A percentile compares a stretch with the other conserved stretches of the same genome.
These are phyloP conservation scores for Arge pagana DNA, from an alignment of 2,888 invertebrate genomes.

Conservation along the genomic window DNA sequence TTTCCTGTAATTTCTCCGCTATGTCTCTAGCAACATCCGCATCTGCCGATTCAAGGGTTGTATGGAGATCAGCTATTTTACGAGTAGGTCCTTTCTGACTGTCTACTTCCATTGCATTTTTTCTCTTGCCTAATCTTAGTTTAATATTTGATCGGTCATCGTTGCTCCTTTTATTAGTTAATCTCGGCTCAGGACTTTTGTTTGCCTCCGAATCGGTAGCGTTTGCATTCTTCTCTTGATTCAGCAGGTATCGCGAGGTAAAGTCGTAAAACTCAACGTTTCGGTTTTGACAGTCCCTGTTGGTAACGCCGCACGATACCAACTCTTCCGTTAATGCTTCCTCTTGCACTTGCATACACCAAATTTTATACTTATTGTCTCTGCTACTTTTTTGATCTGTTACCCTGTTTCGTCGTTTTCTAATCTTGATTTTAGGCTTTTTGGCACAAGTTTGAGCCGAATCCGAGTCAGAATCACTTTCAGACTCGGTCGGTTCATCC, in stretches of 20 bases:
- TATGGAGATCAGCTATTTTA: constrained; percentile 65
- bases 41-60: constrained; percentile 60
- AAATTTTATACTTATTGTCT: constrained; percentile 75
- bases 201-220: constrained; percentile 65
- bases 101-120: constrained; percentile 57
- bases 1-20: constrained; percentile 73
- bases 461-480: constrained; percentile 65
- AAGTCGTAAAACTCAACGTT: constrained; percentile 80
- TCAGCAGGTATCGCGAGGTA: constrained; percentile 58
- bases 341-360: constrained; percentile 75
- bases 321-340: constrained; percentile 79
- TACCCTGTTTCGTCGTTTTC: constrained; percentile 53
- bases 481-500: constrained; percentile 61
- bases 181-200: constrained; percentile 46
- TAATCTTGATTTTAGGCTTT: constrained; percentile 61
- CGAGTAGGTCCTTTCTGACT: constrained; percentile 63
- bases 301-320: constrained; percentile 76
- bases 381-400: constrained; percentile 50
- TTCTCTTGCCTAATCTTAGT: constrained; percentile 63
- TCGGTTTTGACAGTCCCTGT: constrained; percentile 66
- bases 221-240: constrained; percentile 29
- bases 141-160: constrained; percentile 65
- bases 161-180: constrained; percentile 64
- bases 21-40: constrained; percentile 73
- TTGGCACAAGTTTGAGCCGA: constrained; percentile 58